Base-by-base conservation (phyloP, 2,888 invertebrate species). In the Lasioglossum pauxillum region DNA sequence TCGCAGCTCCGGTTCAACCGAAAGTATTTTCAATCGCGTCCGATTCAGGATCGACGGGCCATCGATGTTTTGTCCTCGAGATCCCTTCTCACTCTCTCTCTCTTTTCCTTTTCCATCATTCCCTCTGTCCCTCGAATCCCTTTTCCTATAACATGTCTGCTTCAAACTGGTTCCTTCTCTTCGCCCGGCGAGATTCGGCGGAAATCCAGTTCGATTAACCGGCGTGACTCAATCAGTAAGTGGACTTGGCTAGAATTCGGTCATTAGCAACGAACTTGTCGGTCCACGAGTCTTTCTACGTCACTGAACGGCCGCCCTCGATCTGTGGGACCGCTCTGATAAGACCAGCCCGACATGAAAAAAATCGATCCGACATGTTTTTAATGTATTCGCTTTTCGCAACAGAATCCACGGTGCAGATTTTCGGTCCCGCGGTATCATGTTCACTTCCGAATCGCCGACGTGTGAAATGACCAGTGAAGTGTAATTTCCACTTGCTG, bases 11-110 rank as follows among this genome's bases (percentile, higher is more conserved):
- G 72, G 57, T 38, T 60, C 60, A 23, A 46, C 80, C 78, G 82
- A 85, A 85, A 83, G 85, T 83, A 83, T 86, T 88, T 71, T 87
- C 88, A 84, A 84, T 84, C 84, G 81, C 75, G 83, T 78, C 81
- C 84, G 89, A 86, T 83, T 85, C 85, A 81, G 78, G 83, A 87
- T 75, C 83, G 78, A 82, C 79, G 41, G 5, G 73, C 44, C 80
- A 83, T 86, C 78, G 80, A 80, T 74, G 60, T 46, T 67, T 75
- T 14, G 31, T 69, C 23, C 64, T 31, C 64, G 64, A 19, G 5
- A 8, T 12, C 31, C 16, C 31, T 31, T 19, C 27, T 12, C 27
- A 2, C 16, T 31, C 57, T n/a, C 57, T n/a, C 23, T 53, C 57
- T 60, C 5, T 12, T 19, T 27, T 49, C 5, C n/a, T 27, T 27